These are phyloP conservation scores for Eonycteris spelaea DNA, from an alignment of 2,113 vertebrate genomes.

Conservation along the genomic window DNA sequence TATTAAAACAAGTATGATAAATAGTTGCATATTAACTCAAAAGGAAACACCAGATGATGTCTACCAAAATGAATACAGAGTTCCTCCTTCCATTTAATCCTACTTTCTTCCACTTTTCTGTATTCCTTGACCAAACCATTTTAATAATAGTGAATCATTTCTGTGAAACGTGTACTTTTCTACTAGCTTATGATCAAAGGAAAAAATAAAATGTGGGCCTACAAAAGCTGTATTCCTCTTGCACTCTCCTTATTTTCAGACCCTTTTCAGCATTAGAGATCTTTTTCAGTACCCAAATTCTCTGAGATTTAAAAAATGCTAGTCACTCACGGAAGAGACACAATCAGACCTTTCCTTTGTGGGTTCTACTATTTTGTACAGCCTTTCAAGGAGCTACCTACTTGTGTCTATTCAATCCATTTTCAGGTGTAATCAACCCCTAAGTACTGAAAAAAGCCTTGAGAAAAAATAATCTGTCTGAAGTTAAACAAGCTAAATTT, in stretches of 20 bases:
- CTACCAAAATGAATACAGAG: background rate
- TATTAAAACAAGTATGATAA: constrained; percentile 24
- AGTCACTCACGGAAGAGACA: background rate
- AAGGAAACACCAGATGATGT: background rate
- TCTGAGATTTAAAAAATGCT: constrained; percentile 34
- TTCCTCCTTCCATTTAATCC: background rate
- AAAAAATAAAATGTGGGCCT: constrained; percentile 51
- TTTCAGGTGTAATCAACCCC: constrained; percentile 57
- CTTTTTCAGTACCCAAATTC: constrained; percentile 59
- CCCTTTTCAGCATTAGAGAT: constrained; percentile 43
- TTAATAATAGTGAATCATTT: constrained; percentile 58
- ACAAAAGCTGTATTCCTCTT: constrained; percentile 23
- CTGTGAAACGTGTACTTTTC: constrained; percentile 56
- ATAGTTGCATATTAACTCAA: constrained; percentile 16
- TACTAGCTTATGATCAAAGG: constrained; percentile 68
- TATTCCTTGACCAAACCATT: constrained; percentile 35
- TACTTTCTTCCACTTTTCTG: constrained; percentile 24
- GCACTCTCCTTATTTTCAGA: constrained; percentile 51
- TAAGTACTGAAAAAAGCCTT: constrained; percentile 16
- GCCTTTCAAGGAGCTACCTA: constrained; percentile 58
- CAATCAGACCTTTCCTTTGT: constrained; percentile 28
- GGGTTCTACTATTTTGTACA: constrained; percentile 48
- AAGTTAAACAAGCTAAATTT: constrained; percentile 59
- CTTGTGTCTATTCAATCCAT: constrained; percentile 37
- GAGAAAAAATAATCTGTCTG: constrained; percentile 49